Evolutionary conservation across 1,140 invertebrate species (phyloP), one percentile per base, ranked within the genome.

Genomic region (Drosophila hydei): DNA sequence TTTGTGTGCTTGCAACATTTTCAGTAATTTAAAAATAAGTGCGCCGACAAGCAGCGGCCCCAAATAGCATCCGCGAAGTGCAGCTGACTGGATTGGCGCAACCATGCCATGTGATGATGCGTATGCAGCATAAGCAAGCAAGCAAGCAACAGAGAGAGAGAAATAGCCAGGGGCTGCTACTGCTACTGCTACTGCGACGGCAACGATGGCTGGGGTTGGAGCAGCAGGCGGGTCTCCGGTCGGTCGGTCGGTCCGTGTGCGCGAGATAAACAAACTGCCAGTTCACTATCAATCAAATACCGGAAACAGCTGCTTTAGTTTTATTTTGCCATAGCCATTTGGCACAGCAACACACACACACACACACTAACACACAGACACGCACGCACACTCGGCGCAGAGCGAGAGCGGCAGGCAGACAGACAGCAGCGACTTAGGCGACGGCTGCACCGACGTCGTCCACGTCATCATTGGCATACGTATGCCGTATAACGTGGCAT

Each of bases 211-310:
- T 52, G 71, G 27, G 60, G 60, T 67, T 54, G 25, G 40, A 52
- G 51, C 70, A 45, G 58, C 63, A 69, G 56, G 40, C 67, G 52
- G 52, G 70, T 75, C 72, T 73, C 79, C 52, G 52, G 54, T 64
- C 71, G 27, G 54, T 64, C 71, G 27, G 27, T 9, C 27, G 56
- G 55, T 68, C 67, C 65, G 74, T 79, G 79, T 80, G 77, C 56
- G 72, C 80, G 88, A 90, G 89, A 90, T 90, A 90, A 90, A 90
- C 89, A 90, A 90, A 91, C 85, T 91, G 89, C 85, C 89, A 91
- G 89, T 89, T 90, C 89, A 89, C 89, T 91, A 91, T 91, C 89
- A 91, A 91, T 91, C 89, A 91, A 91, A 91, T 89, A 91, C 89
- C 89, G 89, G 89, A 91, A 91, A 91, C 89, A 91, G 89, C 89